phyloP scores from a whole-genome alignment of 1,140 invertebrate species.

The Leptinotarsa undecemlineata region DNA sequence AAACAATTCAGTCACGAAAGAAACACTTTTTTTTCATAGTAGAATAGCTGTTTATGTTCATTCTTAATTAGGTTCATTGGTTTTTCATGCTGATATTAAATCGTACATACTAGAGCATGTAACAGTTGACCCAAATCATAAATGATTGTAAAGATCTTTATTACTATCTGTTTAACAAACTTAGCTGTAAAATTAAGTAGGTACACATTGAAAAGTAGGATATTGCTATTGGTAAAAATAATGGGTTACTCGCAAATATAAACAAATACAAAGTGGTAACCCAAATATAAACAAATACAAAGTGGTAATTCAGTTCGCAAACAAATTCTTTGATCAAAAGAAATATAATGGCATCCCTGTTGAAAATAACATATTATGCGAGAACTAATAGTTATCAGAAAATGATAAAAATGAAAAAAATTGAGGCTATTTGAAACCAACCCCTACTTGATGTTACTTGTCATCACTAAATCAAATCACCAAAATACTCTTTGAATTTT shows the following conservation, averaged over 20 bases:
- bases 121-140: conserved; percentile 18
- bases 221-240: neutral
- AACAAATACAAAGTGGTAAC: too few species aligned
- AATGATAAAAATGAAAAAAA: too few species aligned
- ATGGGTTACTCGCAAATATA: neutral
- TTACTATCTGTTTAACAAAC: conserved; percentile 2
- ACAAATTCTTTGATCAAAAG: too few species aligned
- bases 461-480: too few species aligned
- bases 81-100: neutral
- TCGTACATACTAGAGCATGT: neutral
- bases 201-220: neutral
- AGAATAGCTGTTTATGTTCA: neutral
- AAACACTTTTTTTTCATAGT: neutral
- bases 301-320: too few species aligned
- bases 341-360: too few species aligned
- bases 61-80: neutral
- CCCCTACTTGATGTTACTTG: too few species aligned
- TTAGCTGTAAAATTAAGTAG: neutral
- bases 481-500: too few species aligned
- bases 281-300: neutral
- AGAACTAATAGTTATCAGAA: too few species aligned
- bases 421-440: too few species aligned
- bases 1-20: neutral
- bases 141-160: conserved; percentile 11
- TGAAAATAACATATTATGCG: too few species aligned